Conservation (phyloP, 37 sponge, comb jelly and placozoan genomes). For the Chondrosia reniformis region DNA sequence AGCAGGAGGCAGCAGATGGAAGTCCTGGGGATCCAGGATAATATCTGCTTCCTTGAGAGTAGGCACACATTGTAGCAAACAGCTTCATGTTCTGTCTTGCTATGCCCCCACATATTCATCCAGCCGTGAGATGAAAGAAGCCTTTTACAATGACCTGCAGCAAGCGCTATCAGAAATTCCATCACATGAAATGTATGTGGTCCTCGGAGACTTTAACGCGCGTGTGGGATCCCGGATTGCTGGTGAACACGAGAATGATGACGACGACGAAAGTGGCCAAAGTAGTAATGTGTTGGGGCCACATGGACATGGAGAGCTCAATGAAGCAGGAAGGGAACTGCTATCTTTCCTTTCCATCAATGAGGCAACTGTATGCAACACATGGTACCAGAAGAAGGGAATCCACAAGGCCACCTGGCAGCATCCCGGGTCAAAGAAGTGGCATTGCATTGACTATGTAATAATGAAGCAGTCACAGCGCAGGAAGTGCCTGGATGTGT, state of each 20-base stretch:
- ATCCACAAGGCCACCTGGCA: conserved; percentile 39
- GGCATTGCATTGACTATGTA: conserved; percentile 40
- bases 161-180: too few species aligned
- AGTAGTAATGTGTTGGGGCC: conserved; percentile 4
- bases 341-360: conserved; percentile 27
- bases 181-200: neutral
- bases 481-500: conserved; percentile 17
- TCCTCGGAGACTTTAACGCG: too few species aligned
- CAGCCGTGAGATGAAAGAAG: too few species aligned
- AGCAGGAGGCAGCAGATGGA: too few species aligned
- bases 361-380: too few species aligned
- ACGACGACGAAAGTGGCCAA: neutral
- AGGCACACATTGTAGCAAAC: too few species aligned
- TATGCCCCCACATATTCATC: too few species aligned
- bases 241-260: neutral
- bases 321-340: conserved; percentile 33
- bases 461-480: conserved; percentile 29
- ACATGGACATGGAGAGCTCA: conserved; percentile 28
- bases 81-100: too few species aligned
- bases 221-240: neutral
- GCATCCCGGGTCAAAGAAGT: conserved; percentile 31
- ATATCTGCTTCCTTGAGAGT: too few species aligned
- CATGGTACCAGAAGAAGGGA: conserved; percentile 24
- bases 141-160: too few species aligned
- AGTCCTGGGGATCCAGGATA: too few species aligned